Evolutionary conservation across 2,797 vertebrate species (phyloP), one percentile per base, ranked within the genome.

Genomic region (Austrolebias charrua): DNA sequence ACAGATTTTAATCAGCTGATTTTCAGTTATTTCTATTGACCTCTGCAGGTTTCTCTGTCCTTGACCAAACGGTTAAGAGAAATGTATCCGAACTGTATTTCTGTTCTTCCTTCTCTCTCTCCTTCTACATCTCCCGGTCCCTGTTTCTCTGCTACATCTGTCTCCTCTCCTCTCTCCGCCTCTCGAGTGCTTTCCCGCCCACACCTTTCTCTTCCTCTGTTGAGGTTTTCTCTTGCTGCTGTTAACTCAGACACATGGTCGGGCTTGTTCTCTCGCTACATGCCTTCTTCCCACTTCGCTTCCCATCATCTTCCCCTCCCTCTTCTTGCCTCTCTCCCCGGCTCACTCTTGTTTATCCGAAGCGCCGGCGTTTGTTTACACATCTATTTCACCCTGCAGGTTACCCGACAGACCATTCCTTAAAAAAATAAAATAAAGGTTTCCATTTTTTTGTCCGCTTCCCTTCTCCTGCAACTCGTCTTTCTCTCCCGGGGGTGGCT

Each of bases 231-330:
- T 88, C 84, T 80, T 73, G 77, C 86, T 42, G 65, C 66, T 88
- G 84, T 89, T 87, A 86, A 89, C 86, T 89, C 84, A 88, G 86
- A 89, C 86, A 88, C 88, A 86, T 78, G 86, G 86, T 80, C 71
- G 62, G 80, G 86, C 82, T 87, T 86, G 84, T 87, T 88, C 83
- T 88, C 76, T 85, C 84, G 49, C 84, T 89, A 71, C 7, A 35
- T 61, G 72, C 65, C 66, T 80, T 89, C 81, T 83, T 89, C 84
- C 84, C 83, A 84, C 82, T 86, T 82, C 67, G 52, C 80, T 48
- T 57, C 75, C 75, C 69, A 69, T 75, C 75, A 57, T 55, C 63
- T 73, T 55, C 63, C 75, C 68, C 74, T 69, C 73, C 74, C 61
- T 72, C 59, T 10, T 31, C 38, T 57, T 40, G 38, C 38, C 49